A percentile compares a stretch with the other conserved stretches of the same genome.
phyloP scores from a whole-genome alignment of 2,888 invertebrate genomes.

The Lydus trimaculatus region DNA sequence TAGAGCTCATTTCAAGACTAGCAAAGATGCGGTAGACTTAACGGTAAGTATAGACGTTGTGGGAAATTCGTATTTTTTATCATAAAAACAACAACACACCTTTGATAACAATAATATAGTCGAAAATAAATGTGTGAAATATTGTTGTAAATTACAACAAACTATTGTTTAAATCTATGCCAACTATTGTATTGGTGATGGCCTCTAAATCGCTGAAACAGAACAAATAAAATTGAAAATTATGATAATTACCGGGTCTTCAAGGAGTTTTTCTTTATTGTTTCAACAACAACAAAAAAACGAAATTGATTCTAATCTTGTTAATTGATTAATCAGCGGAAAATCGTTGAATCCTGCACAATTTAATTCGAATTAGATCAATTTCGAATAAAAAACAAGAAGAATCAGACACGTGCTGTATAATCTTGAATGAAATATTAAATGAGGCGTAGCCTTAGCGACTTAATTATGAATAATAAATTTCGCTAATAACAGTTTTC shows the following conservation, averaged over 20 bases:
- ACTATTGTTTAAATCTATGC: not conserved
- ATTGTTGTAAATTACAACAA: not conserved
- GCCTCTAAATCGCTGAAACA: not conserved
- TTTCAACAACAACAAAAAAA: not conserved
- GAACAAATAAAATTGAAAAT: not conserved
- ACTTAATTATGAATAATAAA: conserved; percentile 2
- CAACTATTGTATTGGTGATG: not conserved
- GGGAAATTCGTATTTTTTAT: no score
- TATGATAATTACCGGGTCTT: not conserved
- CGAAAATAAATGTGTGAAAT: no score
- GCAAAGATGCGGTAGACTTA: no score
- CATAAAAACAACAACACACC: no score
- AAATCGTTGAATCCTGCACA: not conserved
- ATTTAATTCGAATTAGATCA: not conserved
- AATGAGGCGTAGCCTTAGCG: not conserved
- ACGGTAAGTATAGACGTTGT: no score
- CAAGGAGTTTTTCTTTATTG: not conserved
- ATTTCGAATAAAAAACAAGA: not conserved
- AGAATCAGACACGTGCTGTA: not conserved
- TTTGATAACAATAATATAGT: no score
- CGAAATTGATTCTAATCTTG: not conserved
- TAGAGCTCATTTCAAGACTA: no score
- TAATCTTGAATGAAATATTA: conserved; percentile 2
- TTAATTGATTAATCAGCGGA: not conserved
- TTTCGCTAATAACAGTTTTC: not conserved